Evolutionary conservation across 2,797 vertebrate genomes (phyloP).

Genomic region (Chromobotia macracanthus): DNA sequence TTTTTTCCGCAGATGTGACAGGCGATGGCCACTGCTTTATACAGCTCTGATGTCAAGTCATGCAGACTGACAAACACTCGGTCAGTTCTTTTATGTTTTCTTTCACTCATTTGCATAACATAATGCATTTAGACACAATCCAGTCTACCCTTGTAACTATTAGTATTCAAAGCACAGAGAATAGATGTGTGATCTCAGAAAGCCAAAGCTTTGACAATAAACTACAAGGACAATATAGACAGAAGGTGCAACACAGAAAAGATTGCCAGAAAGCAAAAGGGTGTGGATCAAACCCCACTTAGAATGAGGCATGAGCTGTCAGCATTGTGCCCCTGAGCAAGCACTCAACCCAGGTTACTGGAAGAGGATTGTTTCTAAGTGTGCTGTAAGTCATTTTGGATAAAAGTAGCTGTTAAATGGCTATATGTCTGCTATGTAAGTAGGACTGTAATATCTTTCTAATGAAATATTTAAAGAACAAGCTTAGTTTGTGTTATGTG

Average conservation of each 20-base stretch:
- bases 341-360: background rate
- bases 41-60: constrained; percentile 42
- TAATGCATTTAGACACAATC: constrained; percentile 1
- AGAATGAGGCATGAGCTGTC: background rate
- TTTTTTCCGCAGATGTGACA: constrained; percentile 68
- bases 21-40: constrained; percentile 54
- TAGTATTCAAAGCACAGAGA: constrained; percentile 13
- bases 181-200: constrained; percentile 16
- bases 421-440: background rate
- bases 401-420: background rate
- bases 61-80: constrained; percentile 33
- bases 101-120: background rate
- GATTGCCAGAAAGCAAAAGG: background rate
- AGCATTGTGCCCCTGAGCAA: background rate
- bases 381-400: background rate
- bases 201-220: background rate
- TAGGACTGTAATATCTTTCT: background rate
- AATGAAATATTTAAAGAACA: constrained; percentile 1
- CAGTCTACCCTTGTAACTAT: background rate
- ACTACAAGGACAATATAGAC: background rate
- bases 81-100: constrained; percentile 18
- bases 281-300: background rate
- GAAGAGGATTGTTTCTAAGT: background rate
- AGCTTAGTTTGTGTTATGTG: background rate
- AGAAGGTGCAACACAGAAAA: constrained; percentile 13